Conservation (phyloP, 2,797 vertebrate genomes). For the Tauraco hartlaubi region DNA sequence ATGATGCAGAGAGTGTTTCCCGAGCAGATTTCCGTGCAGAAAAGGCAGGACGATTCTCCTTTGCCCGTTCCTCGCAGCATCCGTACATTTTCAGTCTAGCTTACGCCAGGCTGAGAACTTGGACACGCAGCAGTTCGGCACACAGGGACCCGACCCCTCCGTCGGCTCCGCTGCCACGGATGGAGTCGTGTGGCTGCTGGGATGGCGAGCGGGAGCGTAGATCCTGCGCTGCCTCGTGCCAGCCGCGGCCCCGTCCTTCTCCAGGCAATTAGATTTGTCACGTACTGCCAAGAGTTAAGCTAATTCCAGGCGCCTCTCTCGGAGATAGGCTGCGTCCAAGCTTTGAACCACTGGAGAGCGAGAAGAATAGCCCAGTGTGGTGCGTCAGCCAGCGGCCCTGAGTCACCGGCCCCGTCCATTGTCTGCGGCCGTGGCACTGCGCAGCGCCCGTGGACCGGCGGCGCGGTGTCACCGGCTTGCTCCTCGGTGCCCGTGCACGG, state of each 20-base stretch:
- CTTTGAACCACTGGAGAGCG: background rate
- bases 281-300: slow-evolving; percentile 46
- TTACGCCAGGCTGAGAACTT: background rate
- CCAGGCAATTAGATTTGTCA: slow-evolving; percentile 10
- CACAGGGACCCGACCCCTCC: background rate
- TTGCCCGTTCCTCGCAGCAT: background rate
- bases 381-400: slow-evolving; percentile 45
- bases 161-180: background rate
- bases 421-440: background rate
- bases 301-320: slow-evolving; percentile 39
- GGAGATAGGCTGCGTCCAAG: background rate
- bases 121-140: background rate
- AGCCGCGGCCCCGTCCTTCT: background rate
- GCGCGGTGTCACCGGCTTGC: background rate
- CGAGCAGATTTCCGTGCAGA: background rate
- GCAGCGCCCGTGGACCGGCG: no score
- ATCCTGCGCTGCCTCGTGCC: background rate
- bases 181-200: background rate
- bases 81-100: background rate
- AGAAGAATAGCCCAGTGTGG: slow-evolving; percentile 31
- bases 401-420: background rate
- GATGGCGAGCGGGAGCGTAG: background rate
- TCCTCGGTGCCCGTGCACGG: no score
- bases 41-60: background rate
- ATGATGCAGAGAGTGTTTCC: background rate